Evolutionary conservation across 1,140 invertebrate genomes (phyloP), one percentile per base, ranked within the genome.

Genomic region (Anagrus nilaparvatae): DNA sequence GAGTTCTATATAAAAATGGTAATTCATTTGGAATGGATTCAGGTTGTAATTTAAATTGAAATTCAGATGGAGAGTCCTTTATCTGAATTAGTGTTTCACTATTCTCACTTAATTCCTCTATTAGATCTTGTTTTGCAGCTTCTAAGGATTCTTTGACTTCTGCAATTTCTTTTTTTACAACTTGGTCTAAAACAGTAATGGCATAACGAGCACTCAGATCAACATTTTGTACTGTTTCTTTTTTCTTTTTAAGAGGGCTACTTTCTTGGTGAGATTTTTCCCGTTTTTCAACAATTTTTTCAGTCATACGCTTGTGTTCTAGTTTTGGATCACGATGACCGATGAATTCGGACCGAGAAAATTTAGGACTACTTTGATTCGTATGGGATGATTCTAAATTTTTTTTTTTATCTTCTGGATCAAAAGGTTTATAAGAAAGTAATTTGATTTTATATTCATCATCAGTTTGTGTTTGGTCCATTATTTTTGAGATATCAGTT

Each of bases 41-140:
- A 6, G 61, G 56, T 24, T 69, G 58, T 5, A 69, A 47, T 56
- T 76, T 79, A 32, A 83, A 78, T 50, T 82, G 77, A 53, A 83
- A 82, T 59, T 83, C 79, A 3, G 78, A 81, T 17, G 79, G 77
- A 0, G 79, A 80, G 48, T 81, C 76, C 56, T 82, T 78, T 27
- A 70, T 70, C 13, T 65, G 61, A 41, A 70, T 64, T 23, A 67
- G 59, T 23, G 57, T 63, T 28, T 70, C 60, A 27, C 55, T 63
- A 14, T 66, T 66, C 39, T 66, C 66, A 13, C 52, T 76, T 59
- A 67, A 56, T 65, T 79, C 76, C 52, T 76, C 75, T 42, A 79
- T 77, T 14, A 79, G 68, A 61, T 79, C 75, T 34, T 72, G 75
- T 49, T 76, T 76, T 1, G 74, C 76, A 9, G 73, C 72, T 55